These are phyloP conservation scores for Saccostrea echinata DNA, from an alignment of 1,140 invertebrate genomes.

Conservation along the genomic window DNA sequence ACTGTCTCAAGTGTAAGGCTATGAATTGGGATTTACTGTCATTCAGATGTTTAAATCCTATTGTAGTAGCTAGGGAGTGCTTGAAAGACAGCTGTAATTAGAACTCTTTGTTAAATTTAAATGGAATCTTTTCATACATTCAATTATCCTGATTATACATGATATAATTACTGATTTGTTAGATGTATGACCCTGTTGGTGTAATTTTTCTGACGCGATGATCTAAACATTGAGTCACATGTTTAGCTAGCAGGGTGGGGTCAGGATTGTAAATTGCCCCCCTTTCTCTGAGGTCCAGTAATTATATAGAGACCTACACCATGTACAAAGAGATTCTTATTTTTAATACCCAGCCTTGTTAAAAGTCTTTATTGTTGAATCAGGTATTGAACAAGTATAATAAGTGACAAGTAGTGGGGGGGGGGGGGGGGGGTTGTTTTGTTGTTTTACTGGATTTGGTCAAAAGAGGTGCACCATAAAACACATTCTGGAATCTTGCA, in stretches of 20 bases:
- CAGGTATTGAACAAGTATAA: neutral
- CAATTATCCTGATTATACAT: conserved; percentile 9
- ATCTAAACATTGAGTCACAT: neutral
- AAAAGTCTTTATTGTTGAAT: neutral
- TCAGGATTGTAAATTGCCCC: neutral
- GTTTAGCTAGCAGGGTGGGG: neutral
- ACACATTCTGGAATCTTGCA: neutral
- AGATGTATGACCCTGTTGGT: neutral
- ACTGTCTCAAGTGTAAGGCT: neutral
- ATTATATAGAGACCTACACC: conserved; percentile 16
- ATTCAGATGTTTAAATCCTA: neutral
- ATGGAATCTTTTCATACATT: conserved; percentile 5
- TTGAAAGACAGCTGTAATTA: conserved; percentile 9
- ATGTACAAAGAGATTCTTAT: neutral
- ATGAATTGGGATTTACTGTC: conserved; percentile 14
- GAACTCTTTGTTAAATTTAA: neutral
- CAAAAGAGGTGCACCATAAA: neutral
- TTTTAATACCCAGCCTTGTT: neutral
- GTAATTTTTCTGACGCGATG: neutral
- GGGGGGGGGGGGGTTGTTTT: too few species aligned
- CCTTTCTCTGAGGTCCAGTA: neutral
- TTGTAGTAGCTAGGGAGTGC: neutral
- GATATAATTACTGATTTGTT: neutral
- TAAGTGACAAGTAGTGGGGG: neutral
- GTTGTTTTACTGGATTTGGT: neutral